Evolutionary conservation across 2,888 invertebrate species (phyloP).

Genomic region (Campaea margaritaria): DNA sequence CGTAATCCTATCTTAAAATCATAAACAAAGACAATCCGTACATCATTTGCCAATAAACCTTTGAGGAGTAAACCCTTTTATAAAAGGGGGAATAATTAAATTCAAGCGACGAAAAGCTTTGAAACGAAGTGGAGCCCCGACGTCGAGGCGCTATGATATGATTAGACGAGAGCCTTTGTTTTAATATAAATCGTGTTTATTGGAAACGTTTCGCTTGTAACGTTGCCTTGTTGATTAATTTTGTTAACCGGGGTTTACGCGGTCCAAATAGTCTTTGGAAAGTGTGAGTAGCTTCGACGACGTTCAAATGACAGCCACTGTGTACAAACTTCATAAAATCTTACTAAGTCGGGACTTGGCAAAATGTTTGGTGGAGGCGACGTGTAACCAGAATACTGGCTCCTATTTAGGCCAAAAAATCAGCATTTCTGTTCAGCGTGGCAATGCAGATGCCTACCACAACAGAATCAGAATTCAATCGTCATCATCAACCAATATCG

Average conservation of each 20-base stretch:
- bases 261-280: too few relatives aligned
- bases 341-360: too few relatives aligned
- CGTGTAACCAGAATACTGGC: too few relatives aligned
- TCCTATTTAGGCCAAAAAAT: too few relatives aligned
- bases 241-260: conserved; percentile 1
- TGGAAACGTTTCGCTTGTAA: conserved; percentile 11
- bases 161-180: conserved; percentile 24
- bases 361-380: too few relatives aligned
- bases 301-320: too few relatives aligned
- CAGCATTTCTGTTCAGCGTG: too few relatives aligned
- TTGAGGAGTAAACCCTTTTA: conserved; percentile 6
- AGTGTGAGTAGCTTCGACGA: too few relatives aligned
- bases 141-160: conserved; percentile 24
- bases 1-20: conserved; percentile 25
- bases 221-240: conserved; percentile 14
- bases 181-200: conserved; percentile 17
- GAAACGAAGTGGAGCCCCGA: neutral
- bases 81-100: conserved; percentile 29
- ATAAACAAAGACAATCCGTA: conserved; percentile 31
- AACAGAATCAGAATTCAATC: too few relatives aligned
- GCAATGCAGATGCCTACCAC: too few relatives aligned
- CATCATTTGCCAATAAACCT: conserved; percentile 25
- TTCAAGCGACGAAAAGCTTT: conserved; percentile 13
- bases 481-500: too few relatives aligned
- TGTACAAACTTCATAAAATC: too few relatives aligned